These are phyloP conservation scores for Cryptus viduatorius DNA, from an alignment of 2,888 invertebrate species.

Conservation along the genomic window DNA sequence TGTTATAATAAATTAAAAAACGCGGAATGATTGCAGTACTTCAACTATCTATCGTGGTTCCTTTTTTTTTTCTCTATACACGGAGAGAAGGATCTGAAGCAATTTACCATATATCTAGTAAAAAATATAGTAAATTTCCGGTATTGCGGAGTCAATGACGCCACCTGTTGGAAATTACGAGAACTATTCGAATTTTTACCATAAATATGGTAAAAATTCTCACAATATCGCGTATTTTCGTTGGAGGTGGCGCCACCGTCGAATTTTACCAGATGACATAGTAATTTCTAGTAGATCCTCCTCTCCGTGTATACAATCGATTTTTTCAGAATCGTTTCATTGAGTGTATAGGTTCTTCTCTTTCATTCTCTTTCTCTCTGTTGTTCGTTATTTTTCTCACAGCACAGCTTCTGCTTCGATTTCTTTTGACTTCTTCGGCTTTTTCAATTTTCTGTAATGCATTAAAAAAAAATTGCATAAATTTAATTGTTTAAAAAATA, in stretches of 20 bases:
- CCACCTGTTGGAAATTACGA: no score
- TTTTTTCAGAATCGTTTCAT: slow-evolving; percentile 49
- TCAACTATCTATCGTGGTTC: slow-evolving; percentile 41
- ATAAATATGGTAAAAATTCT: no score
- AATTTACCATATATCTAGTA: no score
- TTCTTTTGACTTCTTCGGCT: slow-evolving; percentile 68
- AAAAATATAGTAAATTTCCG: no score
- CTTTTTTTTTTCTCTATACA: slow-evolving; percentile 27
- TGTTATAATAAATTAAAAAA: slow-evolving; percentile 71
- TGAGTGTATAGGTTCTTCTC: slow-evolving; percentile 24
- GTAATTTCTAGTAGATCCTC: no score
- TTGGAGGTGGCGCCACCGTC: no score
- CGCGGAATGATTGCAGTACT: slow-evolving; percentile 75
- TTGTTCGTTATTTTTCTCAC: slow-evolving; percentile 69
- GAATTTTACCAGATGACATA: no score
- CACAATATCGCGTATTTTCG: no score
- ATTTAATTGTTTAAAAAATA: not conserved
- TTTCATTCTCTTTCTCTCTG: slow-evolving; percentile 5
- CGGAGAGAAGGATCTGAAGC: no score
- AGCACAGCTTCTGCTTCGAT: slow-evolving; percentile 76
- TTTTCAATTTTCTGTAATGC: slow-evolving; percentile 65
- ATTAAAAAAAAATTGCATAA: slow-evolving; percentile 5
- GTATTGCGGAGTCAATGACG: no score
- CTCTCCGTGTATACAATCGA: no score
- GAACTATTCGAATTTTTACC: no score